Evolutionary conservation across 2,888 invertebrate genomes (phyloP), one percentile per base, ranked within the genome.

Genomic region (Nemapogon koenigi): DNA sequence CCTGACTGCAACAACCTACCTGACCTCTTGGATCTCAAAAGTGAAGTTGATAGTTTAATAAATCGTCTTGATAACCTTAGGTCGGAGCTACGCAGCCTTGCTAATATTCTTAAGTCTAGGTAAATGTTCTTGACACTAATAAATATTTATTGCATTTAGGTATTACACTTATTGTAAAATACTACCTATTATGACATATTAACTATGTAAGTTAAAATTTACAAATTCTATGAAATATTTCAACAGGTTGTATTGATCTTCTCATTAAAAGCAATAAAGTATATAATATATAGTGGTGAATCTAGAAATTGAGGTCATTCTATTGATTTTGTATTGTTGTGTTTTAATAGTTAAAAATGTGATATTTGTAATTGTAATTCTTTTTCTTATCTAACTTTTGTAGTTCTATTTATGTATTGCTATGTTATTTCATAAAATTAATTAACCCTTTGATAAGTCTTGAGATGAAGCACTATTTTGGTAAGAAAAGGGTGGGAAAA

Each of bases 1-100:
- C 86, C 87, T 15, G 87, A 88, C 41, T 91, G 91, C 57, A 83
- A 84, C 39, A 82, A 84, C 43, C 76, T 91, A 62, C 93, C 93
- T 1, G 86, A 90, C 59, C 71, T 94, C 47, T 62, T 81, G 55
- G 81, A 81, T 51, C 69, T 85, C 48, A 80, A 81, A 51, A 62
- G 61, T 46, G 75, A 76, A 46, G 65, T 73, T 35, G 79, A 80
- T 46, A 65, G 60, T 47, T 51, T 49, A 4, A 16, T 73, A 39
- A 63, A 55, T 42, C 55, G 62, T 51, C 62, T 69, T 16, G 73
- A 70, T 47, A 64, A 55, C 48, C 62, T 76, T 32, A 49, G 62
- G 46, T 69, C 57, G 42, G 71, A 69, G 45, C 69, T 81, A 26
- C 67, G 73, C 43, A 76, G 64, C 46, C 76, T 81, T 51, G 76